These are phyloP conservation scores for rabbit (Oryctolagus cuniculus) DNA, from an alignment of 2,113 vertebrate genomes.

Conservation along the genomic window DNA sequence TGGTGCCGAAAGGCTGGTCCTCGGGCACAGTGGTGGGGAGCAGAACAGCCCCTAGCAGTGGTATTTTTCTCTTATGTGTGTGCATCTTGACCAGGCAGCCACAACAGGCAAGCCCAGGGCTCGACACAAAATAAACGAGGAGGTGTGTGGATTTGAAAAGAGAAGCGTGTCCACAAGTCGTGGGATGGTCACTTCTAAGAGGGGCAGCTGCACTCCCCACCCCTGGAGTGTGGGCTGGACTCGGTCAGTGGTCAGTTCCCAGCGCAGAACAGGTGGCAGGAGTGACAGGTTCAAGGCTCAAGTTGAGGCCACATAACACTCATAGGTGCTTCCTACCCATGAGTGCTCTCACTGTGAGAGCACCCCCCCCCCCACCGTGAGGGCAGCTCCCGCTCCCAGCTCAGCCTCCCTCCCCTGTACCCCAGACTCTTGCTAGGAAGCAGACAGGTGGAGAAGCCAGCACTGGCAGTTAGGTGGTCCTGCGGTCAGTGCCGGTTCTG, in stretches of 20 bases:
- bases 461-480: not conserved
- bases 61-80: fast-evolving
- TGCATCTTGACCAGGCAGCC: not conserved
- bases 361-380: too few relatives aligned
- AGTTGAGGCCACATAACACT: too few relatives aligned
- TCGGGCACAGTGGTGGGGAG: not conserved
- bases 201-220: not conserved
- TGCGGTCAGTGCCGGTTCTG: not conserved
- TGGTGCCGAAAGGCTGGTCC: not conserved
- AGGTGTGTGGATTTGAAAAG: not conserved
- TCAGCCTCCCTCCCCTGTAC: too few relatives aligned
- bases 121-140: not conserved
- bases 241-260: not conserved
- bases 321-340: not conserved
- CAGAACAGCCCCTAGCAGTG: not conserved
- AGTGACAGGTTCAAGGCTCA: fast-evolving
- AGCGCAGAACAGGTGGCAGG: not conserved
- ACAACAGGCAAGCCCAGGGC: not conserved
- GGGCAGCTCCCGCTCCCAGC: too few relatives aligned
- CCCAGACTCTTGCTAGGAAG: not conserved
- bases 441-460: not conserved
- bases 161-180: not conserved
- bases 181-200: not conserved
- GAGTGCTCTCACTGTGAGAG: fast-evolving
- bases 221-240: not conserved